phyloP scores from a whole-genome alignment of 2,797 vertebrate genomes.

The Molossus alvarezi region DNA sequence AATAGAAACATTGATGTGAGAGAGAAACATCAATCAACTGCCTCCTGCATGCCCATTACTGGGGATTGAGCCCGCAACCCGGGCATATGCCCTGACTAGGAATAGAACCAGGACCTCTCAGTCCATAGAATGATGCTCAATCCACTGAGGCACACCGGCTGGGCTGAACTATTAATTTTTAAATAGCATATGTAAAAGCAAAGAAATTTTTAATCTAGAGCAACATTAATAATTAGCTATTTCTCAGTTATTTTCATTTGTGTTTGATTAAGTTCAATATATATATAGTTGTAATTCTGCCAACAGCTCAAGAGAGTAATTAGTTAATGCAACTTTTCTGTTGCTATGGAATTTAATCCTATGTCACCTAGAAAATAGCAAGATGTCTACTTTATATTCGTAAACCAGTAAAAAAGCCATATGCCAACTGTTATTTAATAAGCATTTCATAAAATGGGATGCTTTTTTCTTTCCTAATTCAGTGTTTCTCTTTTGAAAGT shows the following conservation, averaged over 20 bases:
- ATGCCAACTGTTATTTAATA: neutral
- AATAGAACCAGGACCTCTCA: too few species aligned
- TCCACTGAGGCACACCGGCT: too few species aligned
- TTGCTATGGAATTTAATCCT: conserved; percentile 15
- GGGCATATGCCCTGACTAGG: too few species aligned
- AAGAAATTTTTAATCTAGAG: neutral
- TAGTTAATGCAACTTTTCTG: conserved; percentile 31
- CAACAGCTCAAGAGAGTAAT: neutral
- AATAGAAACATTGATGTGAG: too few species aligned
- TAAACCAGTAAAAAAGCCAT: neutral
- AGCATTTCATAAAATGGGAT: neutral
- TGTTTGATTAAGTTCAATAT: neutral
- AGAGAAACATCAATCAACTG: too few species aligned
- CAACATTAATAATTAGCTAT: neutral
- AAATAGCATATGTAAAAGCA: neutral
- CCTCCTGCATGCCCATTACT: too few species aligned
- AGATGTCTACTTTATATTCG: neutral
- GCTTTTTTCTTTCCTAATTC: neutral
- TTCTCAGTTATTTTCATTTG: conserved; percentile 53
- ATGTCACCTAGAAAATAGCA: neutral
- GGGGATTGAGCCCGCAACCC: too few species aligned
- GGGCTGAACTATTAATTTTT: neutral
- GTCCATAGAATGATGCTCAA: too few species aligned
- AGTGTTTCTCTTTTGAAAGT: conserved; percentile 5
- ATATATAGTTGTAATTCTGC: neutral